These are phyloP conservation scores for Sphecodes monilicornis DNA, from an alignment of 2,888 invertebrate species.

Conservation along the genomic window DNA sequence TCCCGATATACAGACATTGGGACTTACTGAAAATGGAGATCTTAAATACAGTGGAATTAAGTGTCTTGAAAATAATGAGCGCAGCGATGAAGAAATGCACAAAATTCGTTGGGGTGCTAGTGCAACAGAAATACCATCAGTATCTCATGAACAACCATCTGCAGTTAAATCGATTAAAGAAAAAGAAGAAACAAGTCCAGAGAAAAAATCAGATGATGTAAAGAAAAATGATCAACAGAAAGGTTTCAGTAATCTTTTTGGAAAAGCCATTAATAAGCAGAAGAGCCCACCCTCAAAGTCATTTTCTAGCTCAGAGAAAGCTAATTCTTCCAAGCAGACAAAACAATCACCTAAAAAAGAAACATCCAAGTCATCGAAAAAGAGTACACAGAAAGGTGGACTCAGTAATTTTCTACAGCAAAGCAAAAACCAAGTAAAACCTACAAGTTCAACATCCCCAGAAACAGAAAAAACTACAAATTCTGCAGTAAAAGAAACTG, in stretches of 20 bases:
- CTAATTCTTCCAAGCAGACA: background rate
- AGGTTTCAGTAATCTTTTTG: conserved; percentile 78
- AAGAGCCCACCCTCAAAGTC: conserved; percentile 35
- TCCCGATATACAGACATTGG: conserved; percentile 76
- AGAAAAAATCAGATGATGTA: conserved; percentile 56
- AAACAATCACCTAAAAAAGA: conserved; percentile 34
- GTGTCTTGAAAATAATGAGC: conserved; percentile 65
- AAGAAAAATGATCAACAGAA: conserved; percentile 61
- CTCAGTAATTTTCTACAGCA: conserved; percentile 42
- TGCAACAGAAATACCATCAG: conserved; percentile 32
- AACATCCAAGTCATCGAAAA: conserved; percentile 11
- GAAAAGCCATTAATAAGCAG: conserved; percentile 67
- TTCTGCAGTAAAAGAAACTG: background rate
- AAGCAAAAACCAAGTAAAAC: conserved; percentile 17
- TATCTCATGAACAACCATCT: conserved; percentile 13
- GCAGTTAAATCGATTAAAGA: background rate
- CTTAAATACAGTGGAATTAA: conserved; percentile 78
- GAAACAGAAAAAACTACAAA: conserved; percentile 21
- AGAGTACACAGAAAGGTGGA: conserved; percentile 32
- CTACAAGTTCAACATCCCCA: background rate
- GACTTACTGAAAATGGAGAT: conserved; percentile 75
- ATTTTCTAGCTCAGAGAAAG: conserved; percentile 7
- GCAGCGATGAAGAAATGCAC: conserved; percentile 71
- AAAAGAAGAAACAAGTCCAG: conserved; percentile 34
- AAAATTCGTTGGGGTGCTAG: conserved; percentile 70